These are phyloP conservation scores for Urocolius indicus DNA, from an alignment of 2,113 vertebrate genomes.

Conservation along the genomic window DNA sequence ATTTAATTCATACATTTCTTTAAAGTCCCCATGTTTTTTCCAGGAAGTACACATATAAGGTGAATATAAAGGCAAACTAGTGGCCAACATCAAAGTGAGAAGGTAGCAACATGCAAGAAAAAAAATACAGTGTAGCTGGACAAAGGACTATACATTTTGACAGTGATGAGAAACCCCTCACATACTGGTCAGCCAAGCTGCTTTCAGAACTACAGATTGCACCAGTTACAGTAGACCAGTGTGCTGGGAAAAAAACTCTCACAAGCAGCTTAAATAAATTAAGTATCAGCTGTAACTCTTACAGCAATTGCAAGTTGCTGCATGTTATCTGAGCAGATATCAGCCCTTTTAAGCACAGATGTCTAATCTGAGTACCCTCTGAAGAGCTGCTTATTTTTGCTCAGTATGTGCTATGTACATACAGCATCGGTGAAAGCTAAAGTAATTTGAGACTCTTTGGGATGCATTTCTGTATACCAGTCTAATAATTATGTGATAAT, in stretches of 20 bases:
- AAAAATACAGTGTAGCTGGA: rapidly evolving
- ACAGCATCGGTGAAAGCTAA: not conserved
- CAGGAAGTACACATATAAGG: not conserved
- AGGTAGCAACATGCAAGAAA: not conserved
- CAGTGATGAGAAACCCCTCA: not conserved
- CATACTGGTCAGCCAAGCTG: not conserved
- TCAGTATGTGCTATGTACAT: not conserved
- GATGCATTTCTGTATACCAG: not conserved
- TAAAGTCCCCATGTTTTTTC: not conserved
- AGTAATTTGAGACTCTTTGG: not conserved
- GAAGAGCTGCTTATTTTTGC: not conserved
- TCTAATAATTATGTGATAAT: not conserved
- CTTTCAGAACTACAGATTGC: not conserved
- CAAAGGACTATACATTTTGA: not conserved
- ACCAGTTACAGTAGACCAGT: not conserved
- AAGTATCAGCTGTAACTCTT: not conserved
- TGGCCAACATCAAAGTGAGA: not conserved
- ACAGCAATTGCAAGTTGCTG: rapidly evolving
- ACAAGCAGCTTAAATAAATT: not conserved
- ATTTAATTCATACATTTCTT: not conserved
- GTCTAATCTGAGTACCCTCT: not conserved
- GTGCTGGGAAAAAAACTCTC: not conserved
- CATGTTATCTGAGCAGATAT: not conserved
- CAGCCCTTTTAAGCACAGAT: not conserved
- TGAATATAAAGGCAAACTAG: not conserved